phyloP scores from a whole-genome alignment of 2,797 vertebrate genomes.

The Sternarchorhynchus goeldii region DNA sequence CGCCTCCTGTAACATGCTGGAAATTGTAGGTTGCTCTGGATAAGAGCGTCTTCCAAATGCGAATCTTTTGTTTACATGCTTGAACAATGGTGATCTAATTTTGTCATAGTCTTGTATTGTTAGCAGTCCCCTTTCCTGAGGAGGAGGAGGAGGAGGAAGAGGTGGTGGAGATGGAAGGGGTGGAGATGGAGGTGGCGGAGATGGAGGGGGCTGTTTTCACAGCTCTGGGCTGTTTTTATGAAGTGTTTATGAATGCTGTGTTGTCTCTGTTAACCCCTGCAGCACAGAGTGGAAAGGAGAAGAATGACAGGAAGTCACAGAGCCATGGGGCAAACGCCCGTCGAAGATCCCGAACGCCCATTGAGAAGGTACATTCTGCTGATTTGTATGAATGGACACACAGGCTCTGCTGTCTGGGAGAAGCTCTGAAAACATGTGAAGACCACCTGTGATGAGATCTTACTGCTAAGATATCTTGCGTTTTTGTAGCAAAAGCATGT shows the following conservation, averaged over 20 bases:
- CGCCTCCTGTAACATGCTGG: too few species aligned
- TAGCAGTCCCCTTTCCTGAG: conserved; percentile 15
- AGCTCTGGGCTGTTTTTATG: conserved; percentile 42
- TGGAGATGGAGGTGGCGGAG: conserved; percentile 32
- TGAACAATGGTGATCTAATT: conserved; percentile 25
- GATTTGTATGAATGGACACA: conserved; percentile 19
- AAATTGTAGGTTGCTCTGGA: too few species aligned
- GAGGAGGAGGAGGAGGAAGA: conserved; percentile 38
- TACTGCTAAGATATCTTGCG: neutral
- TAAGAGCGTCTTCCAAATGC: too few species aligned
- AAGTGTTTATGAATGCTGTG: conserved; percentile 67
- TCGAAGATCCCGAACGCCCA: conserved; percentile 65
- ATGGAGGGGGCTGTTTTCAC: conserved; percentile 33
- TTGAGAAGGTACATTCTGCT: conserved; percentile 50
- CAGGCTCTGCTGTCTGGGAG: neutral
- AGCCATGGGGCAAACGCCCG: conserved; percentile 68
- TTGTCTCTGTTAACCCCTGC: conserved; percentile 58
- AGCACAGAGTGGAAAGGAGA: conserved; percentile 61
- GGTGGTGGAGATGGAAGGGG: conserved; percentile 27
- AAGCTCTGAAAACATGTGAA: neutral
- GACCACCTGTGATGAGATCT: neutral
- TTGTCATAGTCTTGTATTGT: conserved; percentile 13
- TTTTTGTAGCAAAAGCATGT: neutral
- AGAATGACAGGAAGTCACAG: conserved; percentile 71
- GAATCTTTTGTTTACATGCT: neutral